Conservation (phyloP, 2,888 invertebrate species). For the Bellardia bayeri region DNA sequence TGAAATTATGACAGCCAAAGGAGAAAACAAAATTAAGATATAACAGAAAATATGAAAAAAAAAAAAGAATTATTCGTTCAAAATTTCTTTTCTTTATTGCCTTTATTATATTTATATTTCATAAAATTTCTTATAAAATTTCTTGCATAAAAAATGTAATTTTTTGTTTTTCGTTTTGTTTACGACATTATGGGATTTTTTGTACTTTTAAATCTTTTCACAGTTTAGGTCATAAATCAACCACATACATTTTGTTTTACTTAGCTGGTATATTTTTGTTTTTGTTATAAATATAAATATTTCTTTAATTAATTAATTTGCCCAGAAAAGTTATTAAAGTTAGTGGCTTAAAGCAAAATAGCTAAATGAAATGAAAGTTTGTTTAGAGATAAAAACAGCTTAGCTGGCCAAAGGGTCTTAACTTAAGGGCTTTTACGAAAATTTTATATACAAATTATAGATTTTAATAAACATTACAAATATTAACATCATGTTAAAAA, state of each 20-base stretch:
- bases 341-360: background rate
- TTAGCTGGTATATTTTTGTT: background rate
- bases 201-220: background rate
- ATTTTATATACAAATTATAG: too few relatives aligned
- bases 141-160: background rate
- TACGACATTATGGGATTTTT: too few relatives aligned
- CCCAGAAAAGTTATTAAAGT: slow-evolving; percentile 1
- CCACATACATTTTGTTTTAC: slow-evolving; percentile 37
- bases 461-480: too few relatives aligned
- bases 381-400: background rate
- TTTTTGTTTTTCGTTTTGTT: too few relatives aligned
- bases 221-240: slow-evolving; percentile 33
- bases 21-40: background rate
- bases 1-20: slow-evolving; percentile 50
- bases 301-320: slow-evolving; percentile 40
- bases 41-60: background rate
- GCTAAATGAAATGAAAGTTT: background rate
- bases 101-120: background rate
- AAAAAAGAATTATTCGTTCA: background rate
- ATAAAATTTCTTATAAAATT: background rate
- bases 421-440: too few relatives aligned
- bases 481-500: too few relatives aligned
- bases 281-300: background rate
- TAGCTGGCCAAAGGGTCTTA: too few relatives aligned
- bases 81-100: background rate